Base-by-base conservation (phyloP, 2,888 invertebrate species). In the Drosophila fungiperda region DNA sequence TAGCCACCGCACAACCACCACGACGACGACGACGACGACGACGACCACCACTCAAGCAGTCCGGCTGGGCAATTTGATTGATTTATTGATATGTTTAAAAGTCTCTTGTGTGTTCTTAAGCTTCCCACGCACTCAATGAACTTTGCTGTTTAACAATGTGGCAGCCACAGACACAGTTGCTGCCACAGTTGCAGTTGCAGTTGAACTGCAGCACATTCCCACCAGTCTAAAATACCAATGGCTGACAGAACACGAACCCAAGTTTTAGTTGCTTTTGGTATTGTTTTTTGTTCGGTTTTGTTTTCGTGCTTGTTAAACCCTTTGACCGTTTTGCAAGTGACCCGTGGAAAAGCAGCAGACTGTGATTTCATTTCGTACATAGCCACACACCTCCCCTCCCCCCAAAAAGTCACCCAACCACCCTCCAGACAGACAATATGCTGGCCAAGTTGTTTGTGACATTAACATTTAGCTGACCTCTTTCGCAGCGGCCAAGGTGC, bases 381-480 rank as follows among this genome's bases (percentile, higher is more conserved):
- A 38, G 32, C 50, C 64, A 50, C 53, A 26, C 26, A 26, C 26
- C 26, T 40, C 48, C 64, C 68, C 45, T 15, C 45, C 48, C 64
- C 68, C 45, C 20, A 45, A 45, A 55, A 32, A 32, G 26, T 42
- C 17, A 45, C 61, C 61, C 64, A 32, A 45, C 38, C 53, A 53
- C 35, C 49, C 69, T 29, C 17, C 67, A 55, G 68, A n/a, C 83
- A 77, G 84, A 87, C 81, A 73, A 71, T 84, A 67, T 54, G 78
- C 69, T 40, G 66, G 53, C 57, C 61, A 75, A 69, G 76, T 66
- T 71, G 89, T 75, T 89, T 77, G 82, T 85, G 90, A 91, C 91
- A 90, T 91, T 90, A 86, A 88, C 88, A 82, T 90, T 91, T 81
- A 80, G 87, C 66, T 90, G 92, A 91, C 90, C 90, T 90, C 90